phyloP scores from a whole-genome alignment of 2,797 vertebrate genomes.

The Pseudocheirus occidentalis region DNA sequence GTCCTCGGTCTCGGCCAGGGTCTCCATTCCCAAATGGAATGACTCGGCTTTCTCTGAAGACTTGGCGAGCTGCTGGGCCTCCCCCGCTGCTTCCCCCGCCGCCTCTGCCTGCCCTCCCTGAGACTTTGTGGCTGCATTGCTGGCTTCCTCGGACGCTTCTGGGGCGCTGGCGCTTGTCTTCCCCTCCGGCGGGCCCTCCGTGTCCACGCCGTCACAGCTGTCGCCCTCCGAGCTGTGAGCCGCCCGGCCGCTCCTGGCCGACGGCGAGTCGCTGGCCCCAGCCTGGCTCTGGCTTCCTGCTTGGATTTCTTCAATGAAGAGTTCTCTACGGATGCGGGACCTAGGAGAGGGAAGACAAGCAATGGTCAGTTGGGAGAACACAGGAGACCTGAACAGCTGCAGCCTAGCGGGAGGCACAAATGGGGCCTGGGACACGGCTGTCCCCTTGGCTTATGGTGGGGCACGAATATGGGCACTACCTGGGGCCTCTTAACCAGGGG shows the following conservation, averaged over 20 bases:
- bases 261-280: conserved; percentile 94
- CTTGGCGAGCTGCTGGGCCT: conserved; percentile 81
- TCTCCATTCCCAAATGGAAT: conserved; percentile 73
- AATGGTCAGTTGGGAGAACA: neutral
- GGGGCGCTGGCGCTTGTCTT: conserved; percentile 86
- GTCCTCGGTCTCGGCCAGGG: conserved; percentile 82
- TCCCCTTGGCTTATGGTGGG: too few relatives aligned
- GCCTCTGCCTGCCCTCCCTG: conserved; percentile 87
- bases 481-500: too few relatives aligned
- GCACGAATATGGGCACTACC: too few relatives aligned
- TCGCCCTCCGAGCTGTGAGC: conserved; percentile 92
- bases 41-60: conserved; percentile 81
- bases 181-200: conserved; percentile 90
- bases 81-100: conserved; percentile 83
- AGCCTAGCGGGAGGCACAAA: too few relatives aligned
- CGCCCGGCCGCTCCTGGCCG: conserved; percentile 90
- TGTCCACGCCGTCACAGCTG: conserved; percentile 97
- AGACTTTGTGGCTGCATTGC: conserved; percentile 85
- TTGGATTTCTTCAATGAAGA: conserved; percentile 99
- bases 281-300: conserved; percentile 90
- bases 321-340: conserved; percentile 98
- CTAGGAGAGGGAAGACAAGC: conserved; percentile 81
- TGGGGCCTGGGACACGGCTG: too few relatives aligned
- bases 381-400: too few relatives aligned
- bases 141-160: conserved; percentile 81